Percentiles rank a stretch among this genome's conserved stretches.
These are phyloP conservation scores for Pseudanteris insignis DNA, from an alignment of 2,888 invertebrate species.

Conservation along the genomic window DNA sequence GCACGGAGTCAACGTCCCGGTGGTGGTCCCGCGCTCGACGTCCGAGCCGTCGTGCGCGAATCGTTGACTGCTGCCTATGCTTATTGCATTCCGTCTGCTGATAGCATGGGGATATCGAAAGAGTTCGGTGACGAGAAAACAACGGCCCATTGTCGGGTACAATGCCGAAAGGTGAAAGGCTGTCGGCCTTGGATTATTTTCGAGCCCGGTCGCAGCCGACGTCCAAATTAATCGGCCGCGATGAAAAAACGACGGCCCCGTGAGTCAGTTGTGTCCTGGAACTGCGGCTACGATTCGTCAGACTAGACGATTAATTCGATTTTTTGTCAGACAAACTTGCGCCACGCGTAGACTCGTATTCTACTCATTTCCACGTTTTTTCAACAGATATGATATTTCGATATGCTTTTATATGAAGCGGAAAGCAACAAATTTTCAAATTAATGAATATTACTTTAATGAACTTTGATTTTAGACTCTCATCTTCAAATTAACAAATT, in stretches of 20 bases:
- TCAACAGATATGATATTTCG: too few relatives aligned
- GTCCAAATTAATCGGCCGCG: conserved; percentile 11
- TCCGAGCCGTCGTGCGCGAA: conserved; percentile 11
- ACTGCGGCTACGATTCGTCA: too few relatives aligned
- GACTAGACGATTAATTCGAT: too few relatives aligned
- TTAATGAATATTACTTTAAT: too few relatives aligned
- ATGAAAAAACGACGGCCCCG: neutral
- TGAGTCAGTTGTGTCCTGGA: too few relatives aligned
- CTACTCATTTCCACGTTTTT: too few relatives aligned
- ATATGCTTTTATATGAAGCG: too few relatives aligned
- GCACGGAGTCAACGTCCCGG: conserved; percentile 16
- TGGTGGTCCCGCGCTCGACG: conserved; percentile 12
- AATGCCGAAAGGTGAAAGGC: conserved; percentile 35
- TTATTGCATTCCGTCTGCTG: conserved; percentile 22
- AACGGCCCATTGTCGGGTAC: conserved; percentile 27
- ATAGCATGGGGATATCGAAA: conserved; percentile 18
- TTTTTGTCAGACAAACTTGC: too few relatives aligned
- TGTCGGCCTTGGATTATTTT: conserved; percentile 26
- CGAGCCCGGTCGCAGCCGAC: conserved; percentile 1
- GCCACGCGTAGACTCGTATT: too few relatives aligned
- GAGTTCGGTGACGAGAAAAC: conserved; percentile 24
- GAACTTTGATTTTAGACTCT: too few relatives aligned
- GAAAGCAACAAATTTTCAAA: too few relatives aligned
- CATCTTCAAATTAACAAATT: too few relatives aligned
- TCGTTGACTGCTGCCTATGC: conserved; percentile 20